Evolutionary conservation across 2,888 invertebrate genomes (phyloP), one percentile per base, ranked within the genome.

Genomic region (Platypus cylindrus): DNA sequence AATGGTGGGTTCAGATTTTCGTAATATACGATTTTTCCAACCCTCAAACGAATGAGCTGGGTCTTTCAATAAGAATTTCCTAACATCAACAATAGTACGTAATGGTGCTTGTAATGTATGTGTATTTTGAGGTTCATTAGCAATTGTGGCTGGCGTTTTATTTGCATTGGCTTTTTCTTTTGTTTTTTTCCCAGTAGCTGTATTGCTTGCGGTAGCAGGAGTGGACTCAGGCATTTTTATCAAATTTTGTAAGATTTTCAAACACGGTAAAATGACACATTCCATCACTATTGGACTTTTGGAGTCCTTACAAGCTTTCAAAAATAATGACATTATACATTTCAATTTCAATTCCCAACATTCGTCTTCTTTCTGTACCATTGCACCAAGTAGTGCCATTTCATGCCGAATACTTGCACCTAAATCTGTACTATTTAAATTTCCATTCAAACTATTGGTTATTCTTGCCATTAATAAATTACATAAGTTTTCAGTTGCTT

Each of bases 341-440:
- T 85, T 75, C 1, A 95, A 65, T 52, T 94, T 81, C 42, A 82
- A 77, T 58, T 95, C 94, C 95, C 95, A 95, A 56, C 91, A 93
- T 3, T 82, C 77, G 58, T 95, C 95, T 53, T 93, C 87, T 46
- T 89, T 87, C 49, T 89, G 84, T 2, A 94, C 78, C 28, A 93
- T 70, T 1, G 85, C 80, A 1, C 90, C 86, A 16, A 95, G 63
- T 9, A 95, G 64, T 5, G 87, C 71, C 59, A 95, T 90, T 58
- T 94, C 83, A 52, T 93, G 89, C 3, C 91, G 73, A 1, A 93
- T 86, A 2, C 80, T 75, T 2, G 77, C 70, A 17, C 76, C 75
- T 34, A 84, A 60, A 55, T 81, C 82, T 1, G 75, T 73, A 20
- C 75, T 70, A 3, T 83, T 83, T 11, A 83, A 75, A 40, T 81